Evolutionary conservation across 2,888 invertebrate species (phyloP).

Genomic region (Drosophila buzzatii): DNA sequence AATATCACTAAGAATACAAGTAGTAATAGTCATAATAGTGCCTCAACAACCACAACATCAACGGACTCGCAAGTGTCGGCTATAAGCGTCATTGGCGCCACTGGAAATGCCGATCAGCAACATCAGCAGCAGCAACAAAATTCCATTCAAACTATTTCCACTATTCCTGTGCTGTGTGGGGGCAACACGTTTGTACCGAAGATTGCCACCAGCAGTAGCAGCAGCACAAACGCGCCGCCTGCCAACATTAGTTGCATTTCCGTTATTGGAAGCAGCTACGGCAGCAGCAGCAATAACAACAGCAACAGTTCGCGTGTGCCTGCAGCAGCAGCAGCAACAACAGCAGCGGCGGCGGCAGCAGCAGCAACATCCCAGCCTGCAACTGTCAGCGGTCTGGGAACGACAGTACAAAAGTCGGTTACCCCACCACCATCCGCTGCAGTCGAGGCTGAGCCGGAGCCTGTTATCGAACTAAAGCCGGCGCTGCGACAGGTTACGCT

Average conservation of each 20-base stretch:
- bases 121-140: slow-evolving; percentile 46
- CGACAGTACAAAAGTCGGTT: slow-evolving; percentile 39
- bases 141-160: slow-evolving; percentile 81
- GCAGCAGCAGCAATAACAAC: slow-evolving; percentile 48
- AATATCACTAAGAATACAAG: slow-evolving; percentile 91
- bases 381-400: slow-evolving; percentile 24
- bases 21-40: slow-evolving; percentile 83
- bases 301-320: slow-evolving; percentile 26
- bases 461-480: slow-evolving; percentile 87
- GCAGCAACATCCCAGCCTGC: slow-evolving; percentile 37
- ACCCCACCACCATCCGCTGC: slow-evolving; percentile 57
- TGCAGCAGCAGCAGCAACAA: slow-evolving; percentile 27
- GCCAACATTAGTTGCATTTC: slow-evolving; percentile 81
- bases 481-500: slow-evolving; percentile 88
- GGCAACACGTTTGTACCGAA: slow-evolving; percentile 77
- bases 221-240: slow-evolving; percentile 51
- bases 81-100: slow-evolving; percentile 68
- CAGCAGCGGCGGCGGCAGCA: slow-evolving; percentile 16
- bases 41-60: slow-evolving; percentile 62
- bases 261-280: slow-evolving; percentile 83
- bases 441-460: slow-evolving; percentile 69
- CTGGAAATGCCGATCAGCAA: slow-evolving; percentile 44
- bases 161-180: slow-evolving; percentile 84
- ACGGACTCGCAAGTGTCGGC: slow-evolving; percentile 66
- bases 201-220: slow-evolving; percentile 55